Base-by-base conservation (phyloP, 1,140 invertebrate genomes). In the Liolophura sinensis region DNA sequence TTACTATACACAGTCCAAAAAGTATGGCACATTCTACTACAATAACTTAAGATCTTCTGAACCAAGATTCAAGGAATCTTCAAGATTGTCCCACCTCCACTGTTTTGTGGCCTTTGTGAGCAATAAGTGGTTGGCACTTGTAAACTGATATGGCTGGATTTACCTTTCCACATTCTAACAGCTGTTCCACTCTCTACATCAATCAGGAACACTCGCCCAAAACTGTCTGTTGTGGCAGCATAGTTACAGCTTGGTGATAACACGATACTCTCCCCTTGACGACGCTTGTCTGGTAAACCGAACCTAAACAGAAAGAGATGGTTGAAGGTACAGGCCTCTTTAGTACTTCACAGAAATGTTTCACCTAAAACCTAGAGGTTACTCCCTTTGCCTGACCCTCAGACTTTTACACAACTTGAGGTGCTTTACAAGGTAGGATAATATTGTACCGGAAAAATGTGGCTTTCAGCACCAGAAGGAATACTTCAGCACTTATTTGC, bases 121-220 rank as follows among this genome's bases (percentile, higher is more conserved):
- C n/a, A 54, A 51, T 15, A 15, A 51, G n/a, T 15, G n/a, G 15
- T n/a, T 55, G 16, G 60, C 25, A 60, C 18, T 40, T 24, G 27
- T 47, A 65, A 22, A 46, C 24, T 25, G 60, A 48, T 46, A n/a
- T n/a, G n/a, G n/a, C n/a, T n/a, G n/a, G 47, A 47, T 46, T 60
- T 54, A 88, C 95, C 96, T 87, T 97, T 97, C 88, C 94, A 96
- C 81, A 97, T 91, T 65, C 94, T 87, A 22, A 97, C 80, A 22
- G 91, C 90, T 62, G 92, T 87, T 12, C 94, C 93, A 76, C 88
- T 89, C 49, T 87, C 88, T 25, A 92, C 89, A 84, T 98, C 94
- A 18, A 98, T 80, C 4, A 98, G 85, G 57, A 91, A 88, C 0
- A 98, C 91, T 73, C 95, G 87, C 20, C 95, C 95, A 76, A 96